phyloP scores from a whole-genome alignment of 2,113 vertebrate genomes.

The Gymnogyps californianus region DNA sequence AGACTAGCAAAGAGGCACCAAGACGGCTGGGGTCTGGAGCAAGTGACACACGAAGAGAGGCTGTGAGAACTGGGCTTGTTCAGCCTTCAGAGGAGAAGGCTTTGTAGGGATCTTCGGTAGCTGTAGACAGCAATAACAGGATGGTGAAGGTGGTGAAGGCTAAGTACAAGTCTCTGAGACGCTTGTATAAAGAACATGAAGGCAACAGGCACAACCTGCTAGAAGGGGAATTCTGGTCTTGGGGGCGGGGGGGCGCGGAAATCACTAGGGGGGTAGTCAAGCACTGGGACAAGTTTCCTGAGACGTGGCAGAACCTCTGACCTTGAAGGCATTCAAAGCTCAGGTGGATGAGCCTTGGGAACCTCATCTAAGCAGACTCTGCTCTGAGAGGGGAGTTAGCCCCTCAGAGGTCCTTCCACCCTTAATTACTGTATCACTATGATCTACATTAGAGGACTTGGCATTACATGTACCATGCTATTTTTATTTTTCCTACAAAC shows the following conservation, averaged over 20 bases:
- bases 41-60: rapidly evolving
- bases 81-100: background rate
- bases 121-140: background rate
- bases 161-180: background rate
- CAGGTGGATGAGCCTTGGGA: background rate
- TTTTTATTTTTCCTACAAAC: background rate
- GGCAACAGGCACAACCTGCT: background rate
- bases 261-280: background rate
- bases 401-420: background rate
- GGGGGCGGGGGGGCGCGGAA: too few species aligned
- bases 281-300: background rate
- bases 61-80: background rate
- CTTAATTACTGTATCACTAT: background rate
- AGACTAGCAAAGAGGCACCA: background rate
- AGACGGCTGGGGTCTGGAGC: background rate
- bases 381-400: background rate
- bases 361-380: background rate
- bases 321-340: background rate
- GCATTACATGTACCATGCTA: background rate
- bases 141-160: background rate
- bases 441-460: background rate
- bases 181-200: background rate
- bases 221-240: background rate
- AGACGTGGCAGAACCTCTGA: rapidly evolving
- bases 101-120: background rate